These are phyloP conservation scores for Bursaphelenchus okinawaensis DNA, from an alignment of 2,888 invertebrate genomes.

Conservation along the genomic window DNA sequence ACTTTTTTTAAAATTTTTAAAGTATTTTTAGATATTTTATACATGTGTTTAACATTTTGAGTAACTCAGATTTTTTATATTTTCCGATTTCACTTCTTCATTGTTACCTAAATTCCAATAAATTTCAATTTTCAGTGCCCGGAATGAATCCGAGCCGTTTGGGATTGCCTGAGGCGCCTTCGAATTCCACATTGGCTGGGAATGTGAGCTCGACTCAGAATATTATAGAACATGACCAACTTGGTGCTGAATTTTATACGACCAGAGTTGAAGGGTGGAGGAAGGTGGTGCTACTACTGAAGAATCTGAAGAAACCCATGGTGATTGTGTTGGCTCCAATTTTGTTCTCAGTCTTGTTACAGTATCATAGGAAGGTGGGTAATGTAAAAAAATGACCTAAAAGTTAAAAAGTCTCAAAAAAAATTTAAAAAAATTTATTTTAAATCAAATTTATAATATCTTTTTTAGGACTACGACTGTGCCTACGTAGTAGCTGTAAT, in stretches of 20 bases:
- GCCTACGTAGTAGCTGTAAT: constrained; percentile 43
- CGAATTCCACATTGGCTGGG: neutral
- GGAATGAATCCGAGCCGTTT: neutral
- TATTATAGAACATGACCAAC: constrained; percentile 8
- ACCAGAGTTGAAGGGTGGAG: neutral
- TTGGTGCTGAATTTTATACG: neutral
- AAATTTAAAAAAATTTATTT: too few relatives aligned
- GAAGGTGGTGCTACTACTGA: neutral
- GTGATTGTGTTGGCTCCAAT: constrained; percentile 8
- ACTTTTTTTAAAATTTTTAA: too few relatives aligned
- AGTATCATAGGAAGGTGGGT: neutral
- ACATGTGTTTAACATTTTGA: too few relatives aligned
- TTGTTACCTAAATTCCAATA: too few relatives aligned
- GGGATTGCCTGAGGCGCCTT: neutral
- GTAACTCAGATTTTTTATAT: too few relatives aligned
- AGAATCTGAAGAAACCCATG: constrained; percentile 1
- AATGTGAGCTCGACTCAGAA: constrained; percentile 10
- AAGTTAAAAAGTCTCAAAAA: too few relatives aligned
- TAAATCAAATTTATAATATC: neutral
- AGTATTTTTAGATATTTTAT: too few relatives aligned
- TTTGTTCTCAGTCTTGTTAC: neutral
- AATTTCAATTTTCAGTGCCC: neutral
- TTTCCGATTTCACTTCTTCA: too few relatives aligned
- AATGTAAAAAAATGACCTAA: too few relatives aligned
- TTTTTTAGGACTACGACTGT: constrained; percentile 40